A percentile compares a stretch with the other conserved stretches of the same genome.
These are phyloP conservation scores for Terrapene triunguis DNA, from an alignment of 2,113 vertebrate species.

Conservation along the genomic window DNA sequence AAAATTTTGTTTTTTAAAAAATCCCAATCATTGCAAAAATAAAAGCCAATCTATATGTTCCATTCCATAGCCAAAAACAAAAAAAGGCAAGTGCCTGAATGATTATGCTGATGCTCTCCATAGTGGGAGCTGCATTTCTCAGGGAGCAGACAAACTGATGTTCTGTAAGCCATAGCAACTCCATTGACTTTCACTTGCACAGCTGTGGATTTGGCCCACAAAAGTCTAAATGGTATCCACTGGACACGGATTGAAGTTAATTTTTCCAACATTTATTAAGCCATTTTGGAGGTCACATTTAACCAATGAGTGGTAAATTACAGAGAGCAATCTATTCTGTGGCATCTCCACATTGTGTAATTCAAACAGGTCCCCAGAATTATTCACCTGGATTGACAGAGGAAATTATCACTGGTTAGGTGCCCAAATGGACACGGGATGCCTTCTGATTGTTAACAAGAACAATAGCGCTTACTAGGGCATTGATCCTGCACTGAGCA, in stretches of 20 bases:
- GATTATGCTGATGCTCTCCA: neutral
- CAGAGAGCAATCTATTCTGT: neutral
- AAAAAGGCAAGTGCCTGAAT: neutral
- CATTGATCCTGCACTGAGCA: neutral
- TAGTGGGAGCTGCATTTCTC: neutral
- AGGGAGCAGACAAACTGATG: neutral
- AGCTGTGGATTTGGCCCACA: neutral
- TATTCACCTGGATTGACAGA: neutral
- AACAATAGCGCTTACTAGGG: neutral
- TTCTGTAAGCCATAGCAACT: neutral
- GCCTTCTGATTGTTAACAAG: neutral
- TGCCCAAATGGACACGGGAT: neutral
- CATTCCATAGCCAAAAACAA: neutral
- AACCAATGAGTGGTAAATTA: neutral
- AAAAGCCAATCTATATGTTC: neutral
- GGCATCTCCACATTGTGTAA: neutral
- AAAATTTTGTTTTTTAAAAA: neutral
- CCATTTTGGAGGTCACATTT: neutral
- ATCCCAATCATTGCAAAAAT: neutral
- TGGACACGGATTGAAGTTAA: neutral
- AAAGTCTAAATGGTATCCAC: neutral
- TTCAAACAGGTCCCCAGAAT: neutral
- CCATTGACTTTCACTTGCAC: neutral
- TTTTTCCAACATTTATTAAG: neutral
- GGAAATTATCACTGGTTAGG: neutral